Evolutionary conservation across 2,797 vertebrate species (phyloP), one percentile per base, ranked within the genome.

Genomic region (Ceyx erithaca): DNA sequence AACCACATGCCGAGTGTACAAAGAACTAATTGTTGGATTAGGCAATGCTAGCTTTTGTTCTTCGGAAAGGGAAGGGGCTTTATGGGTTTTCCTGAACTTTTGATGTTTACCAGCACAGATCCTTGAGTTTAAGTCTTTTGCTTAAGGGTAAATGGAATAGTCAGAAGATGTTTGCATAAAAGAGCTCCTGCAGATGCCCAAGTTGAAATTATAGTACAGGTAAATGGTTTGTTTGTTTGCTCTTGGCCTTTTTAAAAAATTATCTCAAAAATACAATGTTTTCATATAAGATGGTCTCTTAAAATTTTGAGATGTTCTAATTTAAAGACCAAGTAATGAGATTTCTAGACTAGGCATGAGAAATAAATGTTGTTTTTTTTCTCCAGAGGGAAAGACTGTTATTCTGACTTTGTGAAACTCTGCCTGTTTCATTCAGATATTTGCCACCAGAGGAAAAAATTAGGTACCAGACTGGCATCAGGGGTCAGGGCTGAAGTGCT

Each of bases 401-500:
- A 19, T 8, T 71, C 26, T 52, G 21, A 51, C 25, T 55, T 48
- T 23, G 6, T 72, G 15, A 25, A 67, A 25, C 4, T 55, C 30
- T 70, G 0, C 43, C n/a, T 37, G 12, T 75, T 72, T 52, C 19
- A 31, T 49, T 80, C 22, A 40, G 57, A 1, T 81, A 19, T 31
- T 76, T 80, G 33, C 55, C 43, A 45, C 30, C 67, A 69, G 41
- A 14, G 12, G 28, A 17, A 70, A 79, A n/a, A 79, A 40, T 9
- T 0, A 7, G 45, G 14, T 6, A 25, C 10, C 11, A 15, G 71
- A 41, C 8, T 51, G 40, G 16, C 20, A 21, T 41, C 7, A 19
- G 12, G 12, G 22, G 19, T 41, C 7, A 19, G 11, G 12, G 22
- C 40, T 0, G 0, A 81, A 69, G 7, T 43, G 11, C 12, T 9